Conservation (phyloP, 2,113 vertebrate genomes). For the Candoia aspera region DNA sequence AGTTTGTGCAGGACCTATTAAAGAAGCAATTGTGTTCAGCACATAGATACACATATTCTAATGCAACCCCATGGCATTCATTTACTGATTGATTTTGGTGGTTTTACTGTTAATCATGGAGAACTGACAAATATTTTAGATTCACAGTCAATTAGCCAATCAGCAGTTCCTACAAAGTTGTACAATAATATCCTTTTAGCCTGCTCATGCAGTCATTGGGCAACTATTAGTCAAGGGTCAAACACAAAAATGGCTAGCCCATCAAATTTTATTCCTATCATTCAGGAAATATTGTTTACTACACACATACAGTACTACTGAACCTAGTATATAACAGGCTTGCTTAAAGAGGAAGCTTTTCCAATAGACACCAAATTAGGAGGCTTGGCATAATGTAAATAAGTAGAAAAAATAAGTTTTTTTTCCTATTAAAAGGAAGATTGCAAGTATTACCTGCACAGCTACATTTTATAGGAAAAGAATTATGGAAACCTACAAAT, state of each 20-base stretch:
- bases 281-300: neutral
- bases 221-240: neutral
- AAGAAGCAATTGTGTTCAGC: too few relatives aligned
- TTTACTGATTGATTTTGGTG: too few relatives aligned
- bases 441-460: conserved; percentile 60
- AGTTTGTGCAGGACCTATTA: too few relatives aligned
- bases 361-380: neutral
- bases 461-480: conserved; percentile 33
- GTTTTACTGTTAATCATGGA: too few relatives aligned
- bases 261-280: neutral
- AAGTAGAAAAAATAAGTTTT: conserved; percentile 41
- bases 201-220: neutral
- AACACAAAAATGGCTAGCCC: neutral
- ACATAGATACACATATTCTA: too few relatives aligned
- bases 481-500: conserved; percentile 67
- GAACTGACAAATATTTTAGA: too few relatives aligned
- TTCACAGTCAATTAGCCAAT: too few relatives aligned
- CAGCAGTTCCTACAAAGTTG: too few relatives aligned
- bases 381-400: conserved; percentile 54
- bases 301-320: neutral
- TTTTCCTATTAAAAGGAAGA: conserved; percentile 58
- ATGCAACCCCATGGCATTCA: too few relatives aligned
- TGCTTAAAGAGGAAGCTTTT: neutral
- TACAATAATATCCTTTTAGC: neutral
- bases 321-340: neutral